Evolutionary conservation across 2,888 invertebrate genomes (phyloP).

Genomic region (Amitus sp.): DNA sequence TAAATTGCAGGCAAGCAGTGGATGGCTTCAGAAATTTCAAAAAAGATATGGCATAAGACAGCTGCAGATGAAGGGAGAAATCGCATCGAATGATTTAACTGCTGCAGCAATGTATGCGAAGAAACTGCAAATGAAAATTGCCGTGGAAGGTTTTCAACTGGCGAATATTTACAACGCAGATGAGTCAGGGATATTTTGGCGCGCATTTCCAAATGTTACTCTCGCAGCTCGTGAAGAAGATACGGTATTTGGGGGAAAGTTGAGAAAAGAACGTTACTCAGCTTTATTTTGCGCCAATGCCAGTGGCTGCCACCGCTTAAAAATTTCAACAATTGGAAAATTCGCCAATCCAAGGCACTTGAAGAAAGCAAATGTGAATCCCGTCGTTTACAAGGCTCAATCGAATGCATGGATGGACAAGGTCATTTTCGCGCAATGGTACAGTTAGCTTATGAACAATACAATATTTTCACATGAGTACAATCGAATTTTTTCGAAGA

Average conservation of each 20-base stretch:
- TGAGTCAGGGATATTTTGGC: slow-evolving; percentile 9
- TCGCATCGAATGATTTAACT: not conserved
- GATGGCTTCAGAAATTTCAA: slow-evolving; percentile 11
- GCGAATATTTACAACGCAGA: slow-evolving; percentile 10
- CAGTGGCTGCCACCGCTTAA: slow-evolving; percentile 8
- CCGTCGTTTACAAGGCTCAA: slow-evolving; percentile 9
- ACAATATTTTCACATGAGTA: too few relatives aligned
- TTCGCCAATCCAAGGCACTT: slow-evolving; percentile 6
- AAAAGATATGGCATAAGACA: slow-evolving; percentile 1
- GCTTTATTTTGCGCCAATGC: slow-evolving; percentile 14
- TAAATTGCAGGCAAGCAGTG: slow-evolving; percentile 10
- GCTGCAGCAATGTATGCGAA: slow-evolving; percentile 1
- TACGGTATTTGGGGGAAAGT: slow-evolving; percentile 9
- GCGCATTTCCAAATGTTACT: slow-evolving; percentile 16
- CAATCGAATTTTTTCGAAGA: too few relatives aligned
- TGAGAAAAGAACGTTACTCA: slow-evolving; percentile 11
- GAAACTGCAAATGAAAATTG: slow-evolving; percentile 1
- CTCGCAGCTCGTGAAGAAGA: slow-evolving; percentile 2
- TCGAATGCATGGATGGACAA: slow-evolving; percentile 13
- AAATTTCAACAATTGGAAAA: slow-evolving; percentile 11
- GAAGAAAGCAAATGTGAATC: slow-evolving; percentile 14
- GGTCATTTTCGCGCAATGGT: slow-evolving; percentile 14
- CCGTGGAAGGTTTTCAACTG: not conserved
- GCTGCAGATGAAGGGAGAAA: slow-evolving; percentile 7
- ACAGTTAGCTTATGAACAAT: too few relatives aligned